Conservation (phyloP, 2,113 vertebrate species). For the Rhinolophus ferrumequinum region DNA sequence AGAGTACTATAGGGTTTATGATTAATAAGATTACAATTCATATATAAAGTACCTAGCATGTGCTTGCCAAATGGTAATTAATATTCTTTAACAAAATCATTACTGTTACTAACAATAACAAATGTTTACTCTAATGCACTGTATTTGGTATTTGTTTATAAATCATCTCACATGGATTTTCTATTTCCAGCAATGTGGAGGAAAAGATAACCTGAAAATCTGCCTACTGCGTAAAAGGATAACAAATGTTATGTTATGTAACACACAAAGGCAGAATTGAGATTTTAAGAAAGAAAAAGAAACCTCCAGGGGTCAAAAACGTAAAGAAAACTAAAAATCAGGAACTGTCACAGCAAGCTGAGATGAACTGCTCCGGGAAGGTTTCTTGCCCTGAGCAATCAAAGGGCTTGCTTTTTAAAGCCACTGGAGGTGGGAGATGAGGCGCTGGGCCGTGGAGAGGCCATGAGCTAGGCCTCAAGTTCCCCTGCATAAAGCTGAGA, state of each 20-base stretch:
- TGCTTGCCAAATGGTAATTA: slow-evolving; percentile 12
- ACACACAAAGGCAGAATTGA: slow-evolving; percentile 17
- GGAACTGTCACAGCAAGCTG: background rate
- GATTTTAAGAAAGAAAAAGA: slow-evolving; percentile 35
- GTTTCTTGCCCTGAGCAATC: background rate
- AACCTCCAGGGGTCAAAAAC: slow-evolving; percentile 36
- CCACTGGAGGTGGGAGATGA: background rate
- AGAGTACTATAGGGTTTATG: background rate
- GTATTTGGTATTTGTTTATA: slow-evolving; percentile 23
- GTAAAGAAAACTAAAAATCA: background rate
- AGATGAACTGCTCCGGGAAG: background rate
- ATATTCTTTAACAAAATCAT: slow-evolving; percentile 49
- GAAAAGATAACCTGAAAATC: slow-evolving; percentile 41
- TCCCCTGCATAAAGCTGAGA: background rate
- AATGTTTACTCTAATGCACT: slow-evolving; percentile 43
- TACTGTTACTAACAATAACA: slow-evolving; percentile 30
- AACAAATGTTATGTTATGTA: slow-evolving; percentile 28
- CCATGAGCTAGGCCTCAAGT: background rate
- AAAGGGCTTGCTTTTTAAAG: slow-evolving; percentile 17
- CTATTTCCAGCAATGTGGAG: background rate
- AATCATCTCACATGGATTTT: slow-evolving; percentile 29
- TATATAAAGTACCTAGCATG: background rate
- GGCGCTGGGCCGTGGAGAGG: background rate
- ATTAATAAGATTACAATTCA: slow-evolving; percentile 35
- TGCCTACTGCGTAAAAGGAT: background rate